Evolutionary conservation across 1,140 invertebrate species (phyloP).

Genomic region (Cotesia glomerata): DNA sequence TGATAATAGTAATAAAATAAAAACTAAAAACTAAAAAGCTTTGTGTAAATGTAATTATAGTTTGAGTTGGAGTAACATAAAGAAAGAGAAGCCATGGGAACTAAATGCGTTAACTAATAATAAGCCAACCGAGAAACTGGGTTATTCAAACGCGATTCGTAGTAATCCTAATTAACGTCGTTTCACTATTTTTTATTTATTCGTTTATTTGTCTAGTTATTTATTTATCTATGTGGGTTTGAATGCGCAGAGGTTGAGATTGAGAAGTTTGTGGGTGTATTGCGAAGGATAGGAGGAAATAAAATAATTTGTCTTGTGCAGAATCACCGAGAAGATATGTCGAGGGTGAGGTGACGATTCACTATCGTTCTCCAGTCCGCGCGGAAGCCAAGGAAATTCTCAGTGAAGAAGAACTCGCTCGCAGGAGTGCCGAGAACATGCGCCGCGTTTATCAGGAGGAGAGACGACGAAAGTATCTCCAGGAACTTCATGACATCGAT

Average conservation of each 20-base stretch:
- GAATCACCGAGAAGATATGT: slow-evolving; percentile 87
- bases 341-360: slow-evolving; percentile 91
- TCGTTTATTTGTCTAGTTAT: neutral
- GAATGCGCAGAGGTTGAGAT: too few relatives aligned
- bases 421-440: slow-evolving; percentile 88
- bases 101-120: slow-evolving; percentile 25
- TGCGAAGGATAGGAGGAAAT: neutral
- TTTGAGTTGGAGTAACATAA: neutral
- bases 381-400: slow-evolving; percentile 82
- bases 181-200: neutral
- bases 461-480: slow-evolving; percentile 83
- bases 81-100: slow-evolving; percentile 19
- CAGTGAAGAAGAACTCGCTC: slow-evolving; percentile 82
- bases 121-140: slow-evolving; percentile 12
- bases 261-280: neutral
- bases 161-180: slow-evolving; percentile 7
- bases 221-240: neutral
- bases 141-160: slow-evolving; percentile 13
- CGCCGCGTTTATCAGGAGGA: slow-evolving; percentile 88
- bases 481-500: slow-evolving; percentile 90
- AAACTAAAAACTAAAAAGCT: slow-evolving; percentile 10
- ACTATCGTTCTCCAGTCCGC: slow-evolving; percentile 85
- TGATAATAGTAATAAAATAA: neutral
- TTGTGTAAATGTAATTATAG: slow-evolving; percentile 16
- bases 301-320: slow-evolving; percentile 48